phyloP scores from a whole-genome alignment of 2,888 invertebrate genomes.

The Tubulanus polymorphus region DNA sequence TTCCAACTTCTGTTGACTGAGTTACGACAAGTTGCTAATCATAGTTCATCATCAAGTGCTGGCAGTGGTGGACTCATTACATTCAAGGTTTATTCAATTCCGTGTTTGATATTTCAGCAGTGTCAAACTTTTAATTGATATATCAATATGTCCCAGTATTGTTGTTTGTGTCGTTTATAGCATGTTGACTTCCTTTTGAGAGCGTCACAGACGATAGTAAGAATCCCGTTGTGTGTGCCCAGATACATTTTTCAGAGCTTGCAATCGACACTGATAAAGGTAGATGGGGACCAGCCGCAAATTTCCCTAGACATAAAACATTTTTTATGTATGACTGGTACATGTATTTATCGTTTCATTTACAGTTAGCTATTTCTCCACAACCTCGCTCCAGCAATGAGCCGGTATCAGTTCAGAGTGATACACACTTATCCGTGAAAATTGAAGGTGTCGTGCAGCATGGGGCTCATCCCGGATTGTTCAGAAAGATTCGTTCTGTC shows the following conservation, averaged over 20 bases:
- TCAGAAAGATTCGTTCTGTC: conserved; percentile 68
- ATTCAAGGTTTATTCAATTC: too few species aligned
- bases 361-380: conserved; percentile 70
- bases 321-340: not conserved
- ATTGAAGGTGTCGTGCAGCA: conserved; percentile 85
- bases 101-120: too few species aligned
- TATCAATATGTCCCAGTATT: not conserved
- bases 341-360: conserved; percentile 7
- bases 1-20: too few species aligned
- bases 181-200: conserved; percentile 50
- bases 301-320: too few species aligned
- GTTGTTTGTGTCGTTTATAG: conserved; percentile 24
- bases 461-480: conserved; percentile 62
- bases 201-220: conserved; percentile 58
- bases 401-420: conserved; percentile 75
- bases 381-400: conserved; percentile 77
- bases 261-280: conserved; percentile 75
- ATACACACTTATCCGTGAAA: conserved; percentile 81
- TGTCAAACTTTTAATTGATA: not conserved
- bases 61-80: too few species aligned
- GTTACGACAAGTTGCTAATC: too few species aligned
- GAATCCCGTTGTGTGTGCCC: conserved; percentile 67
- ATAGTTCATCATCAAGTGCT: too few species aligned
- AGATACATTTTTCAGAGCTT: conserved; percentile 80
- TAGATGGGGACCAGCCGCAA: too few species aligned